Base-by-base conservation (phyloP, 1,140 invertebrate species). In the Drosophila bipectinata region DNA sequence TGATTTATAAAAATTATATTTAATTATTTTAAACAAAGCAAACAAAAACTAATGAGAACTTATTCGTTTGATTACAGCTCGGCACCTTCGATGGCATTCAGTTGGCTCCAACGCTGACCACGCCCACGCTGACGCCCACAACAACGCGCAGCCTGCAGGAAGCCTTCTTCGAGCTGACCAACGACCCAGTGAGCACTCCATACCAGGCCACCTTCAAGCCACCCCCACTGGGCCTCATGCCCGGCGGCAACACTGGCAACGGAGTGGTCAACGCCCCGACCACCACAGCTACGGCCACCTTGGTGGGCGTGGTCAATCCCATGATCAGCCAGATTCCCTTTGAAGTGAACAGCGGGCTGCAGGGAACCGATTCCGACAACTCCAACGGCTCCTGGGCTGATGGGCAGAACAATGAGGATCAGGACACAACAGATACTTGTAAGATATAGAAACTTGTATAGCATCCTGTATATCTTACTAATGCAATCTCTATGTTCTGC, bases 171-270 rank as follows among this genome's bases (percentile, higher is more conserved):
- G 95, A 96, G 93, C 91, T 94, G 92, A 92, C 92, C 92, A 83
- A 94, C 94, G 93, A 94, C 94, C 90, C 94, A 95, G 92, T 92
- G 94, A 77, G 94, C 94, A 72, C 95, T 96, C 92, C 96, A 77
- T 96, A 95, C 84, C 97, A 98, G 93, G 97, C 97, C 44, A 96
- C 97, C 39, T 98, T 98, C 91, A 97, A 98, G 26, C 97, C 97
- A 28, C 96, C 97, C 12, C 84, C 90, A 14, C 58, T 84, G 12
- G 79, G 72, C 7, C 72, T 79, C 8, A 34, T 69, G 34, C 53
- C 48, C 37, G 37, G n/a, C 59, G 68, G 32, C 60, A 60, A 53
- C 47, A 76, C 49, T 49, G 59, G 51, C 41, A 64, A 68, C 41
- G 47, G 61, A 10, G 56, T 30, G 39, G 8, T 34, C 18, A 45